Conservation (phyloP, 2,797 vertebrate genomes). For the Coregonus suidteri region DNA sequence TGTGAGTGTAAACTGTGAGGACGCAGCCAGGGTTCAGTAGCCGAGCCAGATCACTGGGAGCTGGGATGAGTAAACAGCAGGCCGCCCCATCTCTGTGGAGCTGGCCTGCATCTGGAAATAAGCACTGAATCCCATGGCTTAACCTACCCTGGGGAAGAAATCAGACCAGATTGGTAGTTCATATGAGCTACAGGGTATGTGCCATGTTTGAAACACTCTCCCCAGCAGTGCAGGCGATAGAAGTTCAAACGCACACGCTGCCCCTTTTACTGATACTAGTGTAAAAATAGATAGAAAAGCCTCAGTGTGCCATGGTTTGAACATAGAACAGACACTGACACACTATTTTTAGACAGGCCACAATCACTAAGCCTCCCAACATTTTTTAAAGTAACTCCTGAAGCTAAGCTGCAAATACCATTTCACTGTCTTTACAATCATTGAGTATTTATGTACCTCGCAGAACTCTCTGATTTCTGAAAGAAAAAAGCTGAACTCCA, state of each 20-base stretch:
- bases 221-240: conserved; percentile 46
- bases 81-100: conserved; percentile 11
- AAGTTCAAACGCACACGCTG: conserved; percentile 56
- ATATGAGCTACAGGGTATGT: no score
- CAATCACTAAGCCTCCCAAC: conserved; percentile 57
- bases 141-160: conserved; percentile 14
- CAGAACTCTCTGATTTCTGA: conserved; percentile 35
- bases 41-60: background rate
- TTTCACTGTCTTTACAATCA: conserved; percentile 47
- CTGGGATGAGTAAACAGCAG: conserved; percentile 18
- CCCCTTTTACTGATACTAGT: conserved; percentile 54
- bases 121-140: conserved; percentile 25
- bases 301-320: conserved; percentile 54
- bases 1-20: background rate
- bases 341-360: conserved; percentile 66
- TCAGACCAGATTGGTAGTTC: no score
- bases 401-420: conserved; percentile 53
- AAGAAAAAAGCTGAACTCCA: conserved; percentile 10
- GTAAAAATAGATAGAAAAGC: conserved; percentile 69
- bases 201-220: conserved; percentile 53
- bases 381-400: conserved; percentile 57
- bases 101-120: conserved; percentile 25
- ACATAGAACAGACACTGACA: conserved; percentile 65
- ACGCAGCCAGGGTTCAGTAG: conserved; percentile 9
- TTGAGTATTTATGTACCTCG: conserved; percentile 48